Base-by-base conservation (phyloP, 2,797 vertebrate species). In the Fringilla coelebs region DNA sequence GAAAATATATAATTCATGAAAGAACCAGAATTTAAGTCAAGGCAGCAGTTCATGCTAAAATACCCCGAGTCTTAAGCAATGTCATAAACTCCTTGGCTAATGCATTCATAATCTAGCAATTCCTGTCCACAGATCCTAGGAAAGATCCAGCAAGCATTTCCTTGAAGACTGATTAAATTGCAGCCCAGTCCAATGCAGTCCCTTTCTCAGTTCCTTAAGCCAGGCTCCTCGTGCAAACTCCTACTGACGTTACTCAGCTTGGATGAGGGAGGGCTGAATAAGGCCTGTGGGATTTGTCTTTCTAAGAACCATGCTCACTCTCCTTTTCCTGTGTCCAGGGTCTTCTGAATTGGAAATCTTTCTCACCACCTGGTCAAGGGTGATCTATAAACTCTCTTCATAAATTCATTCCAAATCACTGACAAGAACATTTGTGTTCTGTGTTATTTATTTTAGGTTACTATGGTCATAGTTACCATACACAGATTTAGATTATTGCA, bases 381-480 rank as follows among this genome's bases (percentile, higher is more conserved):
- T 90, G 52, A 76, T 79, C 4, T 79, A 49, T 73, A 89, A 87
- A 28, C 13, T 80, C 17, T 66, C 17, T 67, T 72, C n/a, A 34
- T 40, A 62, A 91, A 46, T 78, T 71, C 38, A 36, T 88, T 91
- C 61, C 83, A 85, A 88, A 38, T 71, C 34, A 73, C 67, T 79
- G 62, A 73, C 36, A 83, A 41, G 34, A 90, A 31, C 11, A 52
- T 11, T 66, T 86, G 34, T 62, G 86, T 81, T 48, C 54, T 85
- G 17, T 81, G 62, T 84, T 88, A 79, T 91, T 96, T 88, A 68
- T 85, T 93, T 93, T 63, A 45, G 18, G 92, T 95, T 88, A 45
- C 92, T 76, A n/a, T 92, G 62, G 82, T 16, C 29, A 40, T 89
- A 63, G 84, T 82, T 95, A 63, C 86, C 29, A 87, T 82, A 80